phyloP scores from a whole-genome alignment of 2,797 vertebrate genomes.

The Eulemur rubriventer region DNA sequence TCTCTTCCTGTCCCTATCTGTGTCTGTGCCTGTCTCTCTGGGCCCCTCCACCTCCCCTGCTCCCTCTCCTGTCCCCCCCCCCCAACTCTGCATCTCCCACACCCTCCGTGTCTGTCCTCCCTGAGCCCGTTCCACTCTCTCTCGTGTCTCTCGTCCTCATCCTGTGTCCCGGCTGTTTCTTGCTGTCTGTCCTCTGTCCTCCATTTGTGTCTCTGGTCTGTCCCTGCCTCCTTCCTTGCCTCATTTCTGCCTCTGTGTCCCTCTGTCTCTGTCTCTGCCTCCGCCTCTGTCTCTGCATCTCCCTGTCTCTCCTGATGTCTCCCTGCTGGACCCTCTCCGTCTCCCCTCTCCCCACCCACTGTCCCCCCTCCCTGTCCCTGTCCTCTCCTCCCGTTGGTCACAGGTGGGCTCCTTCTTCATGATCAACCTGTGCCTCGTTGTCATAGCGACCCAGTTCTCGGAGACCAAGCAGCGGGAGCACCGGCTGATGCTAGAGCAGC shows the following conservation, averaged over 20 bases:
- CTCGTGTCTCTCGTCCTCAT: not conserved
- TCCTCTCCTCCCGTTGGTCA: constrained; percentile 56
- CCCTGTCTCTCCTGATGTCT: not conserved
- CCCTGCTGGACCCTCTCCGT: not conserved
- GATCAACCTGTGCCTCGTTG: constrained; percentile 99
- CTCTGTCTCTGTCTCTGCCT: not conserved
- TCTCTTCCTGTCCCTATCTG: constrained; percentile 70
- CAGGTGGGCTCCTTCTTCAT: constrained; percentile 99
- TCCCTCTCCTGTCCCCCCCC: not conserved
- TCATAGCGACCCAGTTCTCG: constrained; percentile 98
- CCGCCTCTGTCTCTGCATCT: not conserved
- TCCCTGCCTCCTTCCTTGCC: not conserved
- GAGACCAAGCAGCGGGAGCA: constrained; percentile 98
- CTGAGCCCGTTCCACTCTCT: not conserved
- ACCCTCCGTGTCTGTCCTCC: not conserved
- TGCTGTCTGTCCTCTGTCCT: not conserved
- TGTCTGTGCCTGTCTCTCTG: constrained; percentile 67
- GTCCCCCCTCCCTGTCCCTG: not conserved
- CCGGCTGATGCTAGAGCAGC: constrained; percentile 98
- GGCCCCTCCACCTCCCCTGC: not conserved
- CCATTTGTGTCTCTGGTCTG: not conserved
- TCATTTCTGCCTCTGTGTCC: not conserved
- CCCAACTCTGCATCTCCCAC: fast-evolving
- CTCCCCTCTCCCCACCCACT: not conserved
- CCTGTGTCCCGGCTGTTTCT: not conserved